Conservation (phyloP, 2,797 vertebrate species). For the Sebastes matsubarae region DNA sequence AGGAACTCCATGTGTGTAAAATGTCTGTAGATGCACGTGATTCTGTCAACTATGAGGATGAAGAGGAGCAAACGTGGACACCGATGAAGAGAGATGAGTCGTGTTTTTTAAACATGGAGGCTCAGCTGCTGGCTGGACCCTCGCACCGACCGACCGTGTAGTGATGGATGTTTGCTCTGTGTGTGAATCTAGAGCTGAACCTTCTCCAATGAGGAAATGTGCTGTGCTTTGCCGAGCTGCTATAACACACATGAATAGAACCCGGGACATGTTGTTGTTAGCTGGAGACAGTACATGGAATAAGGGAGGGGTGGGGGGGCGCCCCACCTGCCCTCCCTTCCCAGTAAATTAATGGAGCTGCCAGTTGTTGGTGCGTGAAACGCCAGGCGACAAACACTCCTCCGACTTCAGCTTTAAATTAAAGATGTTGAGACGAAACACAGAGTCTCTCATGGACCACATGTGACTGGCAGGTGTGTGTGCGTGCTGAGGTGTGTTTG, state of each 20-base stretch:
- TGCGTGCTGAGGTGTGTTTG: conserved; percentile 4
- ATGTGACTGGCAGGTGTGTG: conserved; percentile 43
- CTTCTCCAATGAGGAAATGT: neutral
- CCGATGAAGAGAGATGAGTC: neutral
- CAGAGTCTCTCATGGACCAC: conserved; percentile 14
- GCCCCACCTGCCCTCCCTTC: neutral
- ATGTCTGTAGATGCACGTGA: neutral
- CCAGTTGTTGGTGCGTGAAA: conserved; percentile 27
- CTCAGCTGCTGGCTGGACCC: neutral
- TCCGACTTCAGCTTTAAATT: conserved; percentile 41
- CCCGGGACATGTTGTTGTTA: neutral
- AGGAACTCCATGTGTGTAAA: neutral
- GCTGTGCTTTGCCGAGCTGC: neutral
- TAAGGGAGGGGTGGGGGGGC: too few species aligned
- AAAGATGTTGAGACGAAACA: conserved; percentile 54
- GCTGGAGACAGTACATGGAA: neutral
- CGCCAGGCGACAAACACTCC: conserved; percentile 24
- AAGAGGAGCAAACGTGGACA: neutral
- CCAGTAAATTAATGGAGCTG: conserved; percentile 32
- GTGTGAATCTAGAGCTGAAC: neutral
- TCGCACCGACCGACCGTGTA: neutral
- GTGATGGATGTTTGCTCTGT: neutral
- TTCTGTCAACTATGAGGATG: neutral
- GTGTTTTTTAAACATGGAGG: conserved; percentile 2
- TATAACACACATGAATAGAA: neutral